Conservation (phyloP, 64 coral and sea anemone genomes). For the Stichodactyla mertensii region DNA sequence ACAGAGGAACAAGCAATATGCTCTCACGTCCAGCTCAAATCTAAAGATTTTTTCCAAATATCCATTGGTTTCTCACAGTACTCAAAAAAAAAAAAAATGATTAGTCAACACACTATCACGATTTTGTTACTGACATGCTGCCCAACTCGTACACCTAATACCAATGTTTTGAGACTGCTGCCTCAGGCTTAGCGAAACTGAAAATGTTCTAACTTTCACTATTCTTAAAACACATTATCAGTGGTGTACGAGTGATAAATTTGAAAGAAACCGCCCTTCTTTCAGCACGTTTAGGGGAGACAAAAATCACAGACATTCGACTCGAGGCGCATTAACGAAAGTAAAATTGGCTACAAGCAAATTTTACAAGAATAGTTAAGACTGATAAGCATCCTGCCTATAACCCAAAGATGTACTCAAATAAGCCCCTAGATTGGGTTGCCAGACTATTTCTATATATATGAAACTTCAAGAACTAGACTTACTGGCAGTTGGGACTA, state of each 20-base stretch:
- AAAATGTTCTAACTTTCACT: not conserved
- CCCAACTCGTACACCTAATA: not conserved
- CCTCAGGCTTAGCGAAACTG: not conserved
- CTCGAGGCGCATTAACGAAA: not conserved
- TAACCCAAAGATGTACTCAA: too few species aligned
- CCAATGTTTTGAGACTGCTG: not conserved
- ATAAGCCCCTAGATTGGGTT: not conserved
- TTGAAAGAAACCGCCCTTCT: not conserved
- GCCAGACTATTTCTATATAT: not conserved
- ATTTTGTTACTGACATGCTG: not conserved
- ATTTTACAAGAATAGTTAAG: not conserved
- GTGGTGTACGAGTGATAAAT: not conserved
- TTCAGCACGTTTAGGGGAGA: not conserved
- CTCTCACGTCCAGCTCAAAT: too few species aligned
- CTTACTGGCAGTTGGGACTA: not conserved
- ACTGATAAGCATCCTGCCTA: not conserved
- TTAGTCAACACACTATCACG: too few species aligned
- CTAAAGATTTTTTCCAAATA: too few species aligned
- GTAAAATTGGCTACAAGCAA: too few species aligned
- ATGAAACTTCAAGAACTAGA: not conserved
- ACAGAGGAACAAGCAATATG: too few species aligned
- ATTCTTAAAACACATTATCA: not conserved
- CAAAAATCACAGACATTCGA: constrained; percentile 7
- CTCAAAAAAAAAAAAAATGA: too few species aligned
- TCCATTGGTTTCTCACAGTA: too few species aligned